A percentile compares a stretch with the other conserved stretches of the same genome.
phyloP scores from a whole-genome alignment of 2,797 vertebrate species.

The Cossypha dichroa region DNA sequence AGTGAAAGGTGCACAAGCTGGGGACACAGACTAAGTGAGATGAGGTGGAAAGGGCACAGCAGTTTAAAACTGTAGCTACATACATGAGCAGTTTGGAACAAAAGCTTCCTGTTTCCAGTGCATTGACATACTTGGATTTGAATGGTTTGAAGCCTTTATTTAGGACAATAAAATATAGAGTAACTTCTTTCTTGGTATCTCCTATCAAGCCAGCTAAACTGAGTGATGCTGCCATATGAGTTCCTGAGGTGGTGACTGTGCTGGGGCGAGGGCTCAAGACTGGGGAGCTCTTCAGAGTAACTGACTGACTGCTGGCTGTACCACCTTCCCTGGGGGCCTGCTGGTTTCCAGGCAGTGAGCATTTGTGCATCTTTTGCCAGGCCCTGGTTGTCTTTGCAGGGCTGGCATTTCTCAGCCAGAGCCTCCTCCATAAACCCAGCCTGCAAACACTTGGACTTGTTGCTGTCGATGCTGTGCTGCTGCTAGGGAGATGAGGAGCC shows the following conservation, averaged over 20 bases:
- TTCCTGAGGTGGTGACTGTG: fast-evolving
- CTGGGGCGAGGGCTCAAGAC: neutral
- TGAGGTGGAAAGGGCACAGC: neutral
- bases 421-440: neutral
- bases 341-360: neutral
- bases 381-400: neutral
- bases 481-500: neutral
- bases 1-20: neutral
- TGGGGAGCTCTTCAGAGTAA: neutral
- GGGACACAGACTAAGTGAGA: neutral
- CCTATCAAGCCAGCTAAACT: neutral
- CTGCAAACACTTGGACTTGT: neutral
- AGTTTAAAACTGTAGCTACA: neutral
- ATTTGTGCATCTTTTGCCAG: neutral
- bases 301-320: neutral
- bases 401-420: neutral
- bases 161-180: neutral
- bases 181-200: neutral
- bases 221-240: neutral
- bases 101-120: neutral
- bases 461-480: neutral
- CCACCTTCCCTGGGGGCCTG: neutral
- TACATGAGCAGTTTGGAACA: neutral
- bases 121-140: neutral
- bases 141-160: neutral